phyloP scores from a whole-genome alignment of 2,113 vertebrate species.

The Platysternon megacephalum region DNA sequence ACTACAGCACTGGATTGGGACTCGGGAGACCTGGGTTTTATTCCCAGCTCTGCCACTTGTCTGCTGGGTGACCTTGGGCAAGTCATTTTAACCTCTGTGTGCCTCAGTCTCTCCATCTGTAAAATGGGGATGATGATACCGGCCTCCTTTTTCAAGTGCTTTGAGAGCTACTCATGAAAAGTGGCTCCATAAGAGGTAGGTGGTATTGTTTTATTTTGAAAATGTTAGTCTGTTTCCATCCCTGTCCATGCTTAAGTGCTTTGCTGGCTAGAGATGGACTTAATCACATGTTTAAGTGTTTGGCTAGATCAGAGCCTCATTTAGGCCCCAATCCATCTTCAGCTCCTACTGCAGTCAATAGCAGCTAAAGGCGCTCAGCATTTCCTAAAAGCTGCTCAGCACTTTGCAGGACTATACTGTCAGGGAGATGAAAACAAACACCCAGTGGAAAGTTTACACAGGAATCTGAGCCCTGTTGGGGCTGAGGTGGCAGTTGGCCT shows the following conservation, averaged over 20 bases:
- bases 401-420: fast-evolving
- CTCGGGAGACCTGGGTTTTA: fast-evolving
- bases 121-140: neutral
- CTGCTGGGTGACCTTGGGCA: neutral
- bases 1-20: neutral
- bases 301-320: neutral
- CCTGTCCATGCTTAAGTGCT: neutral
- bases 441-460: neutral
- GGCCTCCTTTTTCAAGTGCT: neutral
- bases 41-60: fast-evolving
- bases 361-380: fast-evolving
- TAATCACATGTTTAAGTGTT: fast-evolving
- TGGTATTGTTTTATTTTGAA: neutral
- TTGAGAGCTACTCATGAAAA: neutral
- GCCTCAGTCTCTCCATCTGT: neutral
- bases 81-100: neutral
- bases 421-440: neutral
- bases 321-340: neutral
- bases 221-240: neutral
- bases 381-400: neutral
- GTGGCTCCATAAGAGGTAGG: neutral
- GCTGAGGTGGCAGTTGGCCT: neutral
- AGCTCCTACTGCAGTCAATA: neutral
- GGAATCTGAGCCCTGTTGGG: neutral
- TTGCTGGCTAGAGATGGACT: neutral